Evolutionary conservation across 2,888 invertebrate genomes (phyloP).

Genomic region (Piscicola geometra): DNA sequence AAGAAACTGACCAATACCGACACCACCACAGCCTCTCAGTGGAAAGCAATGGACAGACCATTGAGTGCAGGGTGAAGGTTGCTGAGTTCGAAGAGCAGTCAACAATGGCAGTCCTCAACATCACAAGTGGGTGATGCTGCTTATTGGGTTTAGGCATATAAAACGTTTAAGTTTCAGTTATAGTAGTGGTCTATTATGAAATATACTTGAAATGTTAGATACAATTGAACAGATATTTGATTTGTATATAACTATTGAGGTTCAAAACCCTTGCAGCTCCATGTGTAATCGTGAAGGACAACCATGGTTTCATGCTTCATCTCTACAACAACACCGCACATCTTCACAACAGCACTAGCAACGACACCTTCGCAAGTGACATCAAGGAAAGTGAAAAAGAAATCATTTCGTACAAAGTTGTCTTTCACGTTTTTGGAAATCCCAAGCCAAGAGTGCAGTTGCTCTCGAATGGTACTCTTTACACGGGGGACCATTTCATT

Average conservation of each 20-base stretch:
- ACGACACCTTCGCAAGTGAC: background rate
- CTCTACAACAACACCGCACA: background rate
- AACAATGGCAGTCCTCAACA: background rate
- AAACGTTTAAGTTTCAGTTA: background rate
- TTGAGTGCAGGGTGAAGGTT: background rate
- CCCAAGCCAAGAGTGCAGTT: background rate
- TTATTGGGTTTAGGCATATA: too few species aligned
- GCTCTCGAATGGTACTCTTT: background rate
- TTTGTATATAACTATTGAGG: too few species aligned
- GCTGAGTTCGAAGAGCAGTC: background rate
- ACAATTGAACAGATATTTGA: background rate
- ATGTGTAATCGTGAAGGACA: background rate
- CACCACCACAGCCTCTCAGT: background rate
- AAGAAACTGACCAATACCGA: too few species aligned
- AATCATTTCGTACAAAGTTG: background rate
- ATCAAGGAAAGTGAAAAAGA: too few species aligned
- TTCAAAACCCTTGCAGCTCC: background rate
- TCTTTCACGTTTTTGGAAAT: conserved; percentile 7
- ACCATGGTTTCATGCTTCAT: background rate
- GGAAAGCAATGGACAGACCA: background rate
- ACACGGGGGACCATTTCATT: background rate
- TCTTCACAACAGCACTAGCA: background rate
- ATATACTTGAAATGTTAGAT: background rate
- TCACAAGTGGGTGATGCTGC: background rate
- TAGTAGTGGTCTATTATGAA: background rate